These are phyloP conservation scores for Brachionus manjavacas DNA, from an alignment of 1,140 invertebrate genomes.

Conservation along the genomic window DNA sequence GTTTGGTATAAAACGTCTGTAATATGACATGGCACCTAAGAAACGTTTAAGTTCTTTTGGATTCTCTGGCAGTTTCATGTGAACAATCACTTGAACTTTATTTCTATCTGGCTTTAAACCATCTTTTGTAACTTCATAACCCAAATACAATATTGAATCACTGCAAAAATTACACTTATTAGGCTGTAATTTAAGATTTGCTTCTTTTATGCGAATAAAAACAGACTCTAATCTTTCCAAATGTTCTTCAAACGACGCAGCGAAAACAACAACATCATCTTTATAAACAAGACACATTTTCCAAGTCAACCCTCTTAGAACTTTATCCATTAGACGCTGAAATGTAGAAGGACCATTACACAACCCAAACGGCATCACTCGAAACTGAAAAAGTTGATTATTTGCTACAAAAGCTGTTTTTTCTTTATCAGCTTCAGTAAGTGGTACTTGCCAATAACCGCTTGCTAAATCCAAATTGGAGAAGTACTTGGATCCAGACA, in stretches of 20 bases:
- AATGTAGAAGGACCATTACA: slow-evolving; percentile 52
- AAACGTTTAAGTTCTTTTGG: slow-evolving; percentile 47
- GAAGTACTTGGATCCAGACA: not conserved
- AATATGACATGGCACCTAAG: slow-evolving; percentile 48
- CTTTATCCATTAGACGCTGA: slow-evolving; percentile 49
- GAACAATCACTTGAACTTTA: slow-evolving; percentile 45
- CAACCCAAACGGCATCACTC: slow-evolving; percentile 56
- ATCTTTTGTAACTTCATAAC: not conserved
- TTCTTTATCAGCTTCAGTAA: slow-evolving; percentile 46
- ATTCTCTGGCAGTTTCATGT: slow-evolving; percentile 48
- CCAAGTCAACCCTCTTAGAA: slow-evolving; percentile 2
- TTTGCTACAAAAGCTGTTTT: slow-evolving; percentile 45
- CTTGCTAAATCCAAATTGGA: slow-evolving; percentile 49
- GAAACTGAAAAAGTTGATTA: slow-evolving; percentile 46
- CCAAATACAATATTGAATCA: not conserved
- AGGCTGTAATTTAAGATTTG: not conserved
- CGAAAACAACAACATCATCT: not conserved
- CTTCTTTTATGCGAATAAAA: not conserved
- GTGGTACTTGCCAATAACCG: slow-evolving; percentile 52
- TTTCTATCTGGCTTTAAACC: not conserved
- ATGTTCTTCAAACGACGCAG: not conserved
- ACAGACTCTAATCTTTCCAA: slow-evolving; percentile 44
- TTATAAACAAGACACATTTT: slow-evolving; percentile 8
- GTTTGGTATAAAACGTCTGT: slow-evolving; percentile 46
- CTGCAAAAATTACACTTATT: not conserved